These are phyloP conservation scores for Oreochromis grahami DNA, from an alignment of 2,797 vertebrate species.

Conservation along the genomic window DNA sequence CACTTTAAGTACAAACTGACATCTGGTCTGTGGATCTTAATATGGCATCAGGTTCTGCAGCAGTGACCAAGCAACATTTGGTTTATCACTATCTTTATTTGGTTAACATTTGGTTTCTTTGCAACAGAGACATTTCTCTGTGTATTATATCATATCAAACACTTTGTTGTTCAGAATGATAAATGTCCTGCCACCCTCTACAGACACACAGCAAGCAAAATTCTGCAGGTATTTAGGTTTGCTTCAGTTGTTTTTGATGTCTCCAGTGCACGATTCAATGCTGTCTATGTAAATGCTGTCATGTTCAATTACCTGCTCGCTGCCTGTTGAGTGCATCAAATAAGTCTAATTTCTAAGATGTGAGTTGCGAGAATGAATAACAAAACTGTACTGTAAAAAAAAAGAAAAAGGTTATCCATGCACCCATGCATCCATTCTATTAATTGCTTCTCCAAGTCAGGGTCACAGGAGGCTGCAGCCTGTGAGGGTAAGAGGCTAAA, in stretches of 20 bases:
- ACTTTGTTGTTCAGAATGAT: neutral
- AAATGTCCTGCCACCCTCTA: neutral
- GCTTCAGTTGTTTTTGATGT: neutral
- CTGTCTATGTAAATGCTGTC: neutral
- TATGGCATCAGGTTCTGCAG: neutral
- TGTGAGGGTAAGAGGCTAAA: neutral
- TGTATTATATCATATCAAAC: neutral
- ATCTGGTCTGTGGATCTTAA: neutral
- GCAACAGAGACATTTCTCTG: neutral
- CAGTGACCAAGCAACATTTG: neutral
- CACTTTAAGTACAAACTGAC: neutral
- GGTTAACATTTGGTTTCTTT: neutral
- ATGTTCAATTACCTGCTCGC: neutral
- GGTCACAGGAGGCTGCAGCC: neutral
- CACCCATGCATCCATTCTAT: neutral
- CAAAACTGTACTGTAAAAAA: neutral
- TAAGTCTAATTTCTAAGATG: neutral
- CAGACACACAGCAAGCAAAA: neutral
- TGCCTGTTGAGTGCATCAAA: neutral
- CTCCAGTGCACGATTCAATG: neutral
- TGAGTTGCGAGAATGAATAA: neutral
- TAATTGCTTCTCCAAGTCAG: neutral
- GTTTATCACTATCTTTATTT: slow-evolving; percentile 15
- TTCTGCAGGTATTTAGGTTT: neutral
- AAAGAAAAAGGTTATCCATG: neutral